Evolutionary conservation across 2,797 vertebrate genomes (phyloP), one percentile per base, ranked within the genome.

Genomic region (Onychomys leucogaster): DNA sequence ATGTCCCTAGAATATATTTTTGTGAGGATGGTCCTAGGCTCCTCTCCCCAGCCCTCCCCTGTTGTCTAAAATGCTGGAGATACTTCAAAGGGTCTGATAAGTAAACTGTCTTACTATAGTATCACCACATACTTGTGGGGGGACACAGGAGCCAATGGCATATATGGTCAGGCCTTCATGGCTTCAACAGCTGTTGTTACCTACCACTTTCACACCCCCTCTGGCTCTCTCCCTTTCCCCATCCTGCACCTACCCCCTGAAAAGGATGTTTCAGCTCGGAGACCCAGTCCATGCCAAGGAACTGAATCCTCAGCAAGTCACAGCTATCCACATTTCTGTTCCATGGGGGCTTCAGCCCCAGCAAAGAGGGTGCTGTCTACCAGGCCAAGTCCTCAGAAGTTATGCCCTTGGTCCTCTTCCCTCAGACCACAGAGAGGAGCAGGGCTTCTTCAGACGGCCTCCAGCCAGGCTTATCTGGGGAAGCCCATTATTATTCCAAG

Each of bases 401-500:
- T 99, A 99, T 99, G 81, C 99, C 99, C 98, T 99, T 99, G 0
- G 99, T 99, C 99, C 99, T 99, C 98, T 99, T 99, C 90, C 99
- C 99, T 97, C 99, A 99, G 0, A 99, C 99, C 49, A 99, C 99
- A 16, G 99, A 99, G 97, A 99, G 98, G 59, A 99, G 98, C 98
- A 99, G 97, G 0, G 99, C 99, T 99, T 99, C 0, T 99, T 99
- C 52, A 99, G 98, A n/a, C 95, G 95, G 76, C 98, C 96, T 43
- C 95, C 96, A 2, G 94, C 95, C 73, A 77, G 98, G 65, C 97
- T 98, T 94, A 99, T 55, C 85, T 14, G 5, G 84, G 65, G 13
- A 55, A 16, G 67, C 85, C 16, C 27, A n/a, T 7, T 3, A 17
- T 46, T 25, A 13, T 25, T 63, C 63, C 23, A 25, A 3, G 4